Base-by-base conservation (phyloP, 2,888 invertebrate species). In the Epsilonema sp. region DNA sequence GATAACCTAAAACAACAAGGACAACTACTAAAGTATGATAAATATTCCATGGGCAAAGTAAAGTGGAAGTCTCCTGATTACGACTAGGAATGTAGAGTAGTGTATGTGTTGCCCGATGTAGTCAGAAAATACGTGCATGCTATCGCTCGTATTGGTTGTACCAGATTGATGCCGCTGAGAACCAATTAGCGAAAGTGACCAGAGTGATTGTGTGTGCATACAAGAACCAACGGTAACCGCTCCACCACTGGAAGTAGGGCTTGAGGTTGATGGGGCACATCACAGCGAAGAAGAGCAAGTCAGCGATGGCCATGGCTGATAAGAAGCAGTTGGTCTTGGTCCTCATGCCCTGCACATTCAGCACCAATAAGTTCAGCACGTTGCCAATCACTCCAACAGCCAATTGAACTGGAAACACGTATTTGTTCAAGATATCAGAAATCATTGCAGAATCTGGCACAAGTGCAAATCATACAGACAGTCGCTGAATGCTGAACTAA, bases 251-350 rank as follows among this genome's bases (percentile, higher is more conserved):
- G 16, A 13, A 5, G 5, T 21, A 21, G 16, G 11, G 16, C 3
- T 19, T 38, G 24, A 47, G 26, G 19, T 22, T 25, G 16, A 23
- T n/a, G 4, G 19, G 11, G 20, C 21, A 11, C n/a, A 11, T 20
- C 13, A 21, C 19, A 3, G 11, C 8, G 26, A 47, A 37, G 36
- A 47, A 47, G 5, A 19, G 26, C 2, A 47, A n/a, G 31, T 47
- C 47, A 2, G 47, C 36, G 16, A 47, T 2, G n/a, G 47, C 47
- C 47, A 47, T 47, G 20, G 31, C 25, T 13, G 47, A 31, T n/a
- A 47, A 25, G 24, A 47, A 44, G n/a, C 16, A 20, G 21, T 31
- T 47, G 25, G 40, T 44, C 20, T 36, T 11, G 16, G 16, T 44
- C 5, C 21, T n/a, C 43, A 47, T 44, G 19, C 44, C 22, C 5